These are phyloP conservation scores for Neoniphon sammara DNA, from an alignment of 2,797 vertebrate species.

Conservation along the genomic window DNA sequence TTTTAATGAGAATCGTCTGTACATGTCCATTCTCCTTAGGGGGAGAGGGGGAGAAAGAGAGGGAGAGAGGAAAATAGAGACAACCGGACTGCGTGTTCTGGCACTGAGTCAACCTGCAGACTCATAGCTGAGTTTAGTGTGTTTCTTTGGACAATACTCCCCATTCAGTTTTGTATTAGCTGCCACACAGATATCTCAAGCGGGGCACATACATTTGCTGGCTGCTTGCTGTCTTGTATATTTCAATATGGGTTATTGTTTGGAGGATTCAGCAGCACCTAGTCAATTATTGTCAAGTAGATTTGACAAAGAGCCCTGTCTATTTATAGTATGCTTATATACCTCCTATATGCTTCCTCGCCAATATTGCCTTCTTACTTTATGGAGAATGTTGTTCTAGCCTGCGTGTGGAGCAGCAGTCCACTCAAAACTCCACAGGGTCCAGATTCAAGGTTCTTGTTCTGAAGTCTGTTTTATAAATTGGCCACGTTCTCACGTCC, in stretches of 20 bases:
- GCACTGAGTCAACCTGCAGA: not conserved
- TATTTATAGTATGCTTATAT: constrained; percentile 2
- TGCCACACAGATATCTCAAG: constrained; percentile 29
- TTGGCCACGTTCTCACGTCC: constrained; percentile 10
- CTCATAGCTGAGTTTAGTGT: not conserved
- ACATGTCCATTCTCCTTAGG: constrained; percentile 15
- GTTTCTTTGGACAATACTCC: constrained; percentile 15
- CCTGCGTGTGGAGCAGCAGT: not conserved
- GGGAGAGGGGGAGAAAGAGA: not conserved
- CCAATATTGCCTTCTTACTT: not conserved
- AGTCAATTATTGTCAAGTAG: constrained; percentile 48
- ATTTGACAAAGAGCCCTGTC: not conserved
- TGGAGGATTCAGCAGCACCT: constrained; percentile 30
- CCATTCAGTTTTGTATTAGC: constrained; percentile 16
- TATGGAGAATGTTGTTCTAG: not conserved
- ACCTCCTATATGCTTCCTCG: not conserved
- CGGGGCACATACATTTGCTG: not conserved
- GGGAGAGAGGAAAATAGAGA: constrained; percentile 4
- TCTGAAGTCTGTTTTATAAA: too few species aligned
- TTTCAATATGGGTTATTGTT: constrained; percentile 21
- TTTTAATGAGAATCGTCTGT: constrained; percentile 55
- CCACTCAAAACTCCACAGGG: not conserved
- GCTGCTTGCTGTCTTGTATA: constrained; percentile 23
- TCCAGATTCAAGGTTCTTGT: not conserved
- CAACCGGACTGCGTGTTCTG: not conserved